Evolutionary conservation across 2,113 vertebrate genomes (phyloP), one percentile per base, ranked within the genome.

Genomic region (Himantopus leucocephalus): DNA sequence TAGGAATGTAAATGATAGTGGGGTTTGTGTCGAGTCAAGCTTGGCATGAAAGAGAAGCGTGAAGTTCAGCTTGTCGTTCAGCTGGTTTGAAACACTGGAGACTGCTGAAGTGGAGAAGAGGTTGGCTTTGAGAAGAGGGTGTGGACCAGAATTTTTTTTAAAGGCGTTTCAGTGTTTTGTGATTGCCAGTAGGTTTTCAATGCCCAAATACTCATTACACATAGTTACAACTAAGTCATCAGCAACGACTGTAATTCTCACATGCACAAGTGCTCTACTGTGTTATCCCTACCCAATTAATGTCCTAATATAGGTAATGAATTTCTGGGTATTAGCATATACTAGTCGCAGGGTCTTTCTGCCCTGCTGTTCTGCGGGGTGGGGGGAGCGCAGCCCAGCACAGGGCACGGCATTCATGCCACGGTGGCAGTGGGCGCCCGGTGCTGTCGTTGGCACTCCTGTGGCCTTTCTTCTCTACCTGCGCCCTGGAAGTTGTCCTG

Each of bases 311-410:
- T 10, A 32, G 3, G 3, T 34, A 9, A 41, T 1, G 13, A 19
- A 5, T 66, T 71, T 59, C 35, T 63, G 35, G 58, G 37, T 12
- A 4, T 53, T 39, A 22, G 37, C 29, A 19, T 9, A 2, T 32
- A 2, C 9, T 4, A 8, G 12, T 18, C 30, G 45, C 13, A 30
- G 12, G 13, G 19, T 18, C 45, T 64, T 0, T 10, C 18, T 32
- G 16, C 39, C 6, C 37, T 0, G 11, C 27, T 2, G 1, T 37
- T 29, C 26, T 27, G 55, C 4, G 3, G n/a, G 11, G 63, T 1
- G 4, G 22, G 2, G 10, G 47, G 13, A 34, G 35, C 1, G 7
- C 2, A 17, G 52, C 24, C 8, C 24, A 39, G 39, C 47, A 4
- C 19, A 7, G 16, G 45, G 29, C 10, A 15, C 30, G 6, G 63